A percentile compares a stretch with the other conserved stretches of the same genome.
Conservation (phyloP, 1,140 invertebrate species). For the Lanistes nyassanus region DNA sequence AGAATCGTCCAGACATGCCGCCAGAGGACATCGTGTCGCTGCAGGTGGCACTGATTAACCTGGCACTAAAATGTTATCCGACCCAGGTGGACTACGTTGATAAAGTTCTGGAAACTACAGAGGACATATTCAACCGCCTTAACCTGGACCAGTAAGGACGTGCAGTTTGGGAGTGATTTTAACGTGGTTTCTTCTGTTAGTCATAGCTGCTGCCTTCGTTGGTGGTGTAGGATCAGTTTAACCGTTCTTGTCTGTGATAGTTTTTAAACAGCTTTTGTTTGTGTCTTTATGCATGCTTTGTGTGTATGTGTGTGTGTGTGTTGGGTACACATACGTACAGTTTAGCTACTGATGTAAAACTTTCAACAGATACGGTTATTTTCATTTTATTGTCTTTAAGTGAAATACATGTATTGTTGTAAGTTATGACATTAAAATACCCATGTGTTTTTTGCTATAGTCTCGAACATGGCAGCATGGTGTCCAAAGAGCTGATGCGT, state of each 20-base stretch:
- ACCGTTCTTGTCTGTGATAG: too few species aligned
- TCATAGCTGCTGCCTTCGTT: too few species aligned
- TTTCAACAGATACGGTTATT: background rate
- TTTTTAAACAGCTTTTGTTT: background rate
- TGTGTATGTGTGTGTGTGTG: background rate
- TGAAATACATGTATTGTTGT: background rate
- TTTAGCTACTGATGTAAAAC: background rate
- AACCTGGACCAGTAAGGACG: slow-evolving; percentile 77
- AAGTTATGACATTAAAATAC: background rate
- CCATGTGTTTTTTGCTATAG: slow-evolving; percentile 65
- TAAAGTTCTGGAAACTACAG: slow-evolving; percentile 90
- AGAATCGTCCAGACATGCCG: slow-evolving; percentile 92
- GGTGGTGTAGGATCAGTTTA: too few species aligned
- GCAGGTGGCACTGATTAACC: slow-evolving; percentile 93
- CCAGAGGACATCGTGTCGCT: slow-evolving; percentile 95
- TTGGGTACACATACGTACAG: background rate
- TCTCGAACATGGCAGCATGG: slow-evolving; percentile 82
- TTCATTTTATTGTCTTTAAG: background rate
- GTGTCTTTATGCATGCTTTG: background rate
- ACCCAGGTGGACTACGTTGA: slow-evolving; percentile 95
- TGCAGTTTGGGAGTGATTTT: too few species aligned
- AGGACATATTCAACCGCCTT: slow-evolving; percentile 83
- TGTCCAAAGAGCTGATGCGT: slow-evolving; percentile 91
- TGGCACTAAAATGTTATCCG: slow-evolving; percentile 96
- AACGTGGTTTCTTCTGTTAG: too few species aligned